Percentiles rank a stretch among this genome's conserved stretches.
Conservation (phyloP, 2,797 vertebrate species). For the Helarctos malayanus region DNA sequence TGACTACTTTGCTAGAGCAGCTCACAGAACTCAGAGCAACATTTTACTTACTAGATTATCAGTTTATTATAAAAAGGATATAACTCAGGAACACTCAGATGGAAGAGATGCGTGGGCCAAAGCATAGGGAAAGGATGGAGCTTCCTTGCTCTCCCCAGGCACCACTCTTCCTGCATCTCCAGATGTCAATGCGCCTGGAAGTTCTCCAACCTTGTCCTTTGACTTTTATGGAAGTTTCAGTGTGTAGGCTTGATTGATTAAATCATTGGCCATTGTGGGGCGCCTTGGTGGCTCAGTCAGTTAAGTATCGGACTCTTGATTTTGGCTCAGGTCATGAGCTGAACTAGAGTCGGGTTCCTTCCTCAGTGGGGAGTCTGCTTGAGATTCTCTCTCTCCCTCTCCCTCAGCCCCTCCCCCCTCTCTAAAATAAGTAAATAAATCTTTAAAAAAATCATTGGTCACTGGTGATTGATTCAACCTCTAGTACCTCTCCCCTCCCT, state of each 20-base stretch:
- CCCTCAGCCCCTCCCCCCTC: too few species aligned
- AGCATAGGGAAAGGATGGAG: too few species aligned
- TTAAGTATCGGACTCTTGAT: too few species aligned
- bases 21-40: not conserved
- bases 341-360: too few species aligned
- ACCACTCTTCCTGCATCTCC: not conserved
- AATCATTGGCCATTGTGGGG: not conserved
- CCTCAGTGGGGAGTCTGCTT: too few species aligned
- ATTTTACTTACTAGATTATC: not conserved
- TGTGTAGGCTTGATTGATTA: not conserved
- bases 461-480: not conserved
- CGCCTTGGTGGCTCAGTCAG: too few species aligned
- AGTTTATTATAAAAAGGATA: not conserved
- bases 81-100: not conserved
- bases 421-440: too few species aligned
- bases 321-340: too few species aligned
- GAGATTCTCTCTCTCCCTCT: too few species aligned
- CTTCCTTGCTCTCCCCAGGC: not conserved
- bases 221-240: not conserved
- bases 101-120: not conserved
- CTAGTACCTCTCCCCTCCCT: not conserved
- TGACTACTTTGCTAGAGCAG: not conserved
- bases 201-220: not conserved
- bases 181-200: not conserved
- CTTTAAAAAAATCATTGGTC: not conserved